A percentile compares a stretch with the other conserved stretches of the same genome.
Conservation (phyloP, 2,797 vertebrate genomes). For the Enteromius thamalakanensis region DNA sequence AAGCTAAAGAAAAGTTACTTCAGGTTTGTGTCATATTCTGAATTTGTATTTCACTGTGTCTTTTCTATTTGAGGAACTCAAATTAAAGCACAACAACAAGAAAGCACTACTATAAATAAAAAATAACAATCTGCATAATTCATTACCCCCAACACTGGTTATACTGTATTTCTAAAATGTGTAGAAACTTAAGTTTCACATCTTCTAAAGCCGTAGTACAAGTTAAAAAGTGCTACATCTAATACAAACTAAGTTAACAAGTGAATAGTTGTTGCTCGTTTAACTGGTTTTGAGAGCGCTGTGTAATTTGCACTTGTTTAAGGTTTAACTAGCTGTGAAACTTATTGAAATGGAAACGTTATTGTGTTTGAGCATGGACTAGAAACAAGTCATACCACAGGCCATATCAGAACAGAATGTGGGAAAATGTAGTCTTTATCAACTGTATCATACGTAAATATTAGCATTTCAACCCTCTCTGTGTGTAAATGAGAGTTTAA, state of each 20-base stretch:
- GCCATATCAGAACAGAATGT: background rate
- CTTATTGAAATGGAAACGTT: slow-evolving; percentile 26
- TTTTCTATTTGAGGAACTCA: background rate
- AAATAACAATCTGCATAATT: background rate
- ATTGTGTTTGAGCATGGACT: slow-evolving; percentile 7
- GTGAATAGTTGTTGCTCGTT: background rate
- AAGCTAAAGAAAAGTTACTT: background rate
- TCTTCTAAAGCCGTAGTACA: slow-evolving; percentile 5
- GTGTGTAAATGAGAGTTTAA: slow-evolving; percentile 26
- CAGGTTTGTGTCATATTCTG: background rate
- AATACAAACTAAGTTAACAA: background rate
- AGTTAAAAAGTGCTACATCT: background rate
- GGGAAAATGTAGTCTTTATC: background rate
- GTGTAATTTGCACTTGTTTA: slow-evolving; percentile 9
- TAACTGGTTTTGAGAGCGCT: slow-evolving; percentile 30
- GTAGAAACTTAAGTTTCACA: background rate
- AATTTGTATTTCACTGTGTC: background rate
- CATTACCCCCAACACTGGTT: background rate
- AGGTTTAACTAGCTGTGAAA: background rate
- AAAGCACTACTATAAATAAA: background rate
- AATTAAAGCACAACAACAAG: background rate
- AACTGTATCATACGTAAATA: slow-evolving; percentile 39
- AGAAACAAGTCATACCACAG: background rate
- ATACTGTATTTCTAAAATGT: background rate
- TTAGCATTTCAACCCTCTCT: slow-evolving; percentile 6